Percentiles rank a stretch among this genome's conserved stretches.
phyloP scores from a whole-genome alignment of 2,888 invertebrate species.

The Thera obeliscata region DNA sequence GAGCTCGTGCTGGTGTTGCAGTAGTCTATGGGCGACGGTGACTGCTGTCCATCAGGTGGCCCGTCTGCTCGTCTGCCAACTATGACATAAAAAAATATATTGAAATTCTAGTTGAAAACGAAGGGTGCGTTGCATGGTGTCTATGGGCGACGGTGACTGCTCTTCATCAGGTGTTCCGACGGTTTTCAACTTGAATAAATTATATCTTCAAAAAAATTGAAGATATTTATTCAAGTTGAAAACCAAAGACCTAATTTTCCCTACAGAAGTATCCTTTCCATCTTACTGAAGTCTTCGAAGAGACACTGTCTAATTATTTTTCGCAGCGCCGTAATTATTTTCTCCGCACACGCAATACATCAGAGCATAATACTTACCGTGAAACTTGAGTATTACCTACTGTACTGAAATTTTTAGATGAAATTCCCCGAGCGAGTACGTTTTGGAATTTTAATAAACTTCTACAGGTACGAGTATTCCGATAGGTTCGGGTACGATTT shows the following conservation, averaged over 20 bases:
- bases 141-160: too few species aligned
- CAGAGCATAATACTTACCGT: constrained; percentile 34
- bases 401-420: constrained; percentile 40
- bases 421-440: constrained; percentile 34
- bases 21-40: too few species aligned
- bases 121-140: too few species aligned
- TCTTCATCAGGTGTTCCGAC: too few species aligned
- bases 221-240: not conserved
- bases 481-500: constrained; percentile 28
- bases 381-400: constrained; percentile 36
- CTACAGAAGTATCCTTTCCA: not conserved
- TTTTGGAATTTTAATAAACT: constrained; percentile 43
- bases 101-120: too few species aligned
- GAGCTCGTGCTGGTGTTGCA: too few species aligned
- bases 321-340: constrained; percentile 4
- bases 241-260: not conserved
- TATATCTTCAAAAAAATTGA: too few species aligned
- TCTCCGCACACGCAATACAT: constrained; percentile 25
- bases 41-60: too few species aligned
- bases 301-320: constrained; percentile 5
- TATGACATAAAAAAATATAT: too few species aligned
- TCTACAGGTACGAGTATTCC: constrained; percentile 29
- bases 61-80: too few species aligned
- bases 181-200: too few species aligned
- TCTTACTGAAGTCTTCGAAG: not conserved